Percentiles rank a stretch among this genome's conserved stretches.
Conservation (phyloP, 2,888 invertebrate species). For the Pollenia angustigena region DNA sequence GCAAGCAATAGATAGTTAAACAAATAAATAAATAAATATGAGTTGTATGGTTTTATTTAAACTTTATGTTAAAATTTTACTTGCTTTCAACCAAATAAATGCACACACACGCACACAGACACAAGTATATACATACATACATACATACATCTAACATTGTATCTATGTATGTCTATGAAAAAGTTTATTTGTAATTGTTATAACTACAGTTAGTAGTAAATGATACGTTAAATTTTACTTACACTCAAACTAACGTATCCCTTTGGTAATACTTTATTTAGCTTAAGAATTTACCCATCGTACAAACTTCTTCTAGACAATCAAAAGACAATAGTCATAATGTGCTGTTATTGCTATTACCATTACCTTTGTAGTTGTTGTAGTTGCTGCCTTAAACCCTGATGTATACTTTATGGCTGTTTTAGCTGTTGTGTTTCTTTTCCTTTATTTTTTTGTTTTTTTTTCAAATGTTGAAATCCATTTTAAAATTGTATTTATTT, state of each 20-base stretch:
- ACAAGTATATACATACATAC: neutral
- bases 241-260: neutral
- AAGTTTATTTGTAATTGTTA: slow-evolving; percentile 25
- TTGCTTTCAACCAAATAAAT: neutral
- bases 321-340: slow-evolving; percentile 68
- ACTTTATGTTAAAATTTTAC: slow-evolving; percentile 37
- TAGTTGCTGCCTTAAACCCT: slow-evolving; percentile 38
- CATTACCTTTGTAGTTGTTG: slow-evolving; percentile 26
- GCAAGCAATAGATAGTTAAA: slow-evolving; percentile 33
- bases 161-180: neutral
- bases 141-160: neutral
- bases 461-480: slow-evolving; percentile 47
- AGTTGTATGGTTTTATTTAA: slow-evolving; percentile 62
- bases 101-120: neutral
- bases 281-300: slow-evolving; percentile 38
- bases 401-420: slow-evolving; percentile 47
- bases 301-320: slow-evolving; percentile 60
- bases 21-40: slow-evolving; percentile 48
- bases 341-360: slow-evolving; percentile 43
- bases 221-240: slow-evolving; percentile 42
- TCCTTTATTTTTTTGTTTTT: neutral
- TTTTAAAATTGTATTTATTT: slow-evolving; percentile 58
- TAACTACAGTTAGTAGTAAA: slow-evolving; percentile 54
- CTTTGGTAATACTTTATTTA: slow-evolving; percentile 8
- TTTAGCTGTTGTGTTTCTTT: slow-evolving; percentile 16